Conservation (phyloP, 1,140 invertebrate genomes). For the Drosophila santomea region DNA sequence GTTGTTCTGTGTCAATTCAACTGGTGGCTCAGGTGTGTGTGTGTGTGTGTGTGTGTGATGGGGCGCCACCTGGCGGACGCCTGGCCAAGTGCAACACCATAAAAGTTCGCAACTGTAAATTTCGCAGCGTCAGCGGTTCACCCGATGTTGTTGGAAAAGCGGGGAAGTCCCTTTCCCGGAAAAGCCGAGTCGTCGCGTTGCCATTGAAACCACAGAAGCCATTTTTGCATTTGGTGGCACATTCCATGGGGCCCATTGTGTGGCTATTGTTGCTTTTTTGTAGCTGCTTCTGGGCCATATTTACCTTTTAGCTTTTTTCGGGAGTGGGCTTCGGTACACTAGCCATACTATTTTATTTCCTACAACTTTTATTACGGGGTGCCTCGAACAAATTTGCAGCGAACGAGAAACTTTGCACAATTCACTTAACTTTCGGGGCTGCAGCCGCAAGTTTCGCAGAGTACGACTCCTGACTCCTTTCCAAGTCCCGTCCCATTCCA, state of each 20-base stretch:
- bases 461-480: slow-evolving; percentile 34
- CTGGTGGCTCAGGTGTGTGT: slow-evolving; percentile 43
- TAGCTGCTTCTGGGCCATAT: slow-evolving; percentile 53
- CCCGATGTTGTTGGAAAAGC: slow-evolving; percentile 12
- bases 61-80: slow-evolving; percentile 47
- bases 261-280: slow-evolving; percentile 63
- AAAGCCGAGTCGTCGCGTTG: slow-evolving; percentile 44
- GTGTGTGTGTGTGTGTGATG: not conserved
- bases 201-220: slow-evolving; percentile 79
- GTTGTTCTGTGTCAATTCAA: slow-evolving; percentile 54
- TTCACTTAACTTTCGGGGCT: slow-evolving; percentile 79
- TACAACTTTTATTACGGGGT: slow-evolving; percentile 62
- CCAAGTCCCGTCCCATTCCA: slow-evolving; percentile 20
- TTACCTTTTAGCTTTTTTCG: slow-evolving; percentile 65
- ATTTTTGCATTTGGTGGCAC: slow-evolving; percentile 81
- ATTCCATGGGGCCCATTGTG: slow-evolving; percentile 75
- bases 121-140: slow-evolving; percentile 68
- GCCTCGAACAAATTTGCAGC: slow-evolving; percentile 72
- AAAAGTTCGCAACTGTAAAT: slow-evolving; percentile 75
- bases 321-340: slow-evolving; percentile 21
- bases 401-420: slow-evolving; percentile 76
- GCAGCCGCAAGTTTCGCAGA: slow-evolving; percentile 59
- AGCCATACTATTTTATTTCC: slow-evolving; percentile 9
- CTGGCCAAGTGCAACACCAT: slow-evolving; percentile 51
- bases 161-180: not conserved